phyloP scores from a whole-genome alignment of 2,888 invertebrate genomes.

The Malthinus seriepunctatus region DNA sequence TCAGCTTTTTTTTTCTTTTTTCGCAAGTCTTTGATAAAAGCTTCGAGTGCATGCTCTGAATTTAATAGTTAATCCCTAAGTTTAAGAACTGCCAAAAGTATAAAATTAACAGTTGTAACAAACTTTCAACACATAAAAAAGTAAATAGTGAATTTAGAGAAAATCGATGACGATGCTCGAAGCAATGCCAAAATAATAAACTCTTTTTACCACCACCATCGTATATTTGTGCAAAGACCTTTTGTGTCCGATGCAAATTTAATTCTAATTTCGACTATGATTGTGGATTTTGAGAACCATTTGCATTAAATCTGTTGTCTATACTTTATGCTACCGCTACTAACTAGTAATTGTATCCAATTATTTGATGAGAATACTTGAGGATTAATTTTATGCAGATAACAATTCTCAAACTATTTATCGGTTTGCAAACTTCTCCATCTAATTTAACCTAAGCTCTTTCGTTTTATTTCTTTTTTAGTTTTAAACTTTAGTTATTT shows the following conservation, averaged over 20 bases:
- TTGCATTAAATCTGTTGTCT: constrained; percentile 12
- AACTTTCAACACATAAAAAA: background rate
- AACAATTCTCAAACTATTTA: too few species aligned
- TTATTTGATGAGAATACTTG: too few species aligned
- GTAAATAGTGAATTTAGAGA: background rate
- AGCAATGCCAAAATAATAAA: background rate
- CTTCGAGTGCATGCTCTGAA: background rate
- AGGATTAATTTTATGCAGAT: too few species aligned
- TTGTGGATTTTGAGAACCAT: constrained; percentile 4
- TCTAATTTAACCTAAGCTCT: too few species aligned
- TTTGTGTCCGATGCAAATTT: constrained; percentile 6
- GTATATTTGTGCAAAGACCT: background rate
- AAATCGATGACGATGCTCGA: background rate
- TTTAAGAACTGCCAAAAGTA: background rate
- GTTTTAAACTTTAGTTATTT: too few species aligned
- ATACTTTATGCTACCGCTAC: constrained; percentile 6
- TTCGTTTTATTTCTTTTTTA: too few species aligned
- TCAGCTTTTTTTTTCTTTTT: background rate
- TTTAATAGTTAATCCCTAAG: background rate
- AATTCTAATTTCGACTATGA: constrained; percentile 5
- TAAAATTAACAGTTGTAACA: background rate
- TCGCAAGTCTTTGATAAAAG: background rate
- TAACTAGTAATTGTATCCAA: too few species aligned
- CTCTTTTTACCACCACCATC: background rate
- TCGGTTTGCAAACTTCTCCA: too few species aligned